Percentiles rank a stretch among this genome's conserved stretches.
Conservation (phyloP, 2,888 invertebrate species). For the Stenodera caucasica region DNA sequence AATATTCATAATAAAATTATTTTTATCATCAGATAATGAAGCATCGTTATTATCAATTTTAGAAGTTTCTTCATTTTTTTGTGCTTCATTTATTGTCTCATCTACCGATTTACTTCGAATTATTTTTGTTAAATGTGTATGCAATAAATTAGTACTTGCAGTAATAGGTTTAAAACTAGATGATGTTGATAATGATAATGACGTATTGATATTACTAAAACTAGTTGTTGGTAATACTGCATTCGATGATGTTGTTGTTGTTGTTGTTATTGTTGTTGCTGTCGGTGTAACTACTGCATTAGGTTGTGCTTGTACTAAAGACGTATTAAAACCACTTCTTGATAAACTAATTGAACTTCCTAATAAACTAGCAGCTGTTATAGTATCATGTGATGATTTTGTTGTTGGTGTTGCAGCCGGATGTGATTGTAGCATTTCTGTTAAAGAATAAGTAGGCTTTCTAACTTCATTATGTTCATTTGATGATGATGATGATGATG, state of each 20-base stretch:
- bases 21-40: conserved; percentile 31
- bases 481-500: conserved; percentile 21
- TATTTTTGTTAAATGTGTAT: conserved; percentile 62
- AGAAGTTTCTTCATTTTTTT: conserved; percentile 36
- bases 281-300: conserved; percentile 44
- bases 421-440: conserved; percentile 57
- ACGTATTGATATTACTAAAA: conserved; percentile 33
- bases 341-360: conserved; percentile 51
- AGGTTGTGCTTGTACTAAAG: conserved; percentile 52
- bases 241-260: conserved; percentile 6
- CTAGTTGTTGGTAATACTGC: conserved; percentile 51
- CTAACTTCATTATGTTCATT: conserved; percentile 28
- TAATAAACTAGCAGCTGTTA: conserved; percentile 54
- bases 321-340: conserved; percentile 47
- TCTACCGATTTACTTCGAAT: conserved; percentile 44
- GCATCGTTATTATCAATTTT: conserved; percentile 33
- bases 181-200: conserved; percentile 46
- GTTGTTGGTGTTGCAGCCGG: conserved; percentile 53
- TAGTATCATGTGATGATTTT: conserved; percentile 52
- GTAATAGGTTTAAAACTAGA: conserved; percentile 52
- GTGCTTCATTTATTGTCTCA: conserved; percentile 36
- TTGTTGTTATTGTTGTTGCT: conserved; percentile 26
- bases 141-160: conserved; percentile 57
- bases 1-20: conserved; percentile 22
- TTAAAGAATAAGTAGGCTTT: conserved; percentile 51